Evolutionary conservation across 2,797 vertebrate genomes (phyloP), one percentile per base, ranked within the genome.

Genomic region (Pangasius sanitwongsei): DNA sequence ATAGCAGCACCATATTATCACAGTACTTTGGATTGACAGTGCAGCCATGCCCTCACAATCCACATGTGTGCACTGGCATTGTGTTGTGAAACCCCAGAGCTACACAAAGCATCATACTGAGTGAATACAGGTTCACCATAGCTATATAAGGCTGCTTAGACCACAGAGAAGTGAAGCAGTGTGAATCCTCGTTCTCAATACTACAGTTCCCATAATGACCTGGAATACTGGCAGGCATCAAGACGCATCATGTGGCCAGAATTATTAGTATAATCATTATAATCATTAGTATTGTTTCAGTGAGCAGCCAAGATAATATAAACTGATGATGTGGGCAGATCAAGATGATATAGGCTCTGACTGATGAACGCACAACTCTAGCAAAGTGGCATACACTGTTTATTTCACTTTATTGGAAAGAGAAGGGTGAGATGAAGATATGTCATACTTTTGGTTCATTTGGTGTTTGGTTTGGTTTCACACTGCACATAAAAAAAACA

Each of bases 401-500:
- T 82, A 61, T 41, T 37, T 37, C 50, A 55, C 31, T 61, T 59
- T 41, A 82, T 41, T 61, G 34, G 34, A 82, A 41, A 82, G n/a
- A 41, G 18, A 82, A 37, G 1, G 23, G 34, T 37, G 20, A 57
- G 57, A 34, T 61, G 4, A 41, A 82, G 1, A 31, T 31, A 55
- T 74, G 69, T 31, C 53, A 37, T 81, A 31, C n/a, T 57, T 37
- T n/a, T 63, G 25, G 59, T 65, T 44, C 81, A 28, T 28, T 41
- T 63, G 57, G 20, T 44, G n/a, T 83, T 83, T 48, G 59, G 23
- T 83, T 83, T 63, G 59, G 34, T 28, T 83, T 63, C 81, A 83
- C 57, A 65, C 59, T 28, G 23, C 23, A 44, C 37, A 25, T 63
- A 83, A 81, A 57, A 61, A 61, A 4, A 63, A 41, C 15, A 11